These are phyloP conservation scores for Taenioides sp. DNA, from an alignment of 2,797 vertebrate species.

Conservation along the genomic window DNA sequence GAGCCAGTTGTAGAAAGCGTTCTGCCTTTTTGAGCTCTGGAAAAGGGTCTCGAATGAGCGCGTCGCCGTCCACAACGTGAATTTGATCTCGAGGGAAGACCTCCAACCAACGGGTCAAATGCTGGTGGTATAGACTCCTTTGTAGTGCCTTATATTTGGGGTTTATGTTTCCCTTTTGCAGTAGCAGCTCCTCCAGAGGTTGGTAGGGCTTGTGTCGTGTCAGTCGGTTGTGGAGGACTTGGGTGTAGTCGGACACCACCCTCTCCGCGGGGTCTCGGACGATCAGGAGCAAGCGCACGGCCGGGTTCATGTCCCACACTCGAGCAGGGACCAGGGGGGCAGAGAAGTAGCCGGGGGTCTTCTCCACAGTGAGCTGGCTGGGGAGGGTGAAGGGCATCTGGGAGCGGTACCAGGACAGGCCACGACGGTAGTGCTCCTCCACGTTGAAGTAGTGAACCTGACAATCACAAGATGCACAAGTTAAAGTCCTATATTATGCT, in stretches of 20 bases:
- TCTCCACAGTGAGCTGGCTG: slow-evolving; percentile 81
- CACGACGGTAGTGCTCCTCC: slow-evolving; percentile 80
- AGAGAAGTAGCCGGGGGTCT: slow-evolving; percentile 84
- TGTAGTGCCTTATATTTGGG: slow-evolving; percentile 80
- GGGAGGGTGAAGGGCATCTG: slow-evolving; percentile 80
- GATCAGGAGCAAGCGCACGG: slow-evolving; percentile 78
- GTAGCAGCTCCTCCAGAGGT: slow-evolving; percentile 76
- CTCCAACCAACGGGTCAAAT: slow-evolving; percentile 78
- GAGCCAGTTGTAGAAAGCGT: slow-evolving; percentile 75
- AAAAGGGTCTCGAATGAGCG: slow-evolving; percentile 79
- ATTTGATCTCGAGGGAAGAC: slow-evolving; percentile 79
- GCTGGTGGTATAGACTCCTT: slow-evolving; percentile 81
- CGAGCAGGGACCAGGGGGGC: slow-evolving; percentile 71
- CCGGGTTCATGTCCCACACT: slow-evolving; percentile 73
- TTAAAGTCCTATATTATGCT: not conserved
- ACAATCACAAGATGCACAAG: not conserved
- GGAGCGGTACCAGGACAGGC: slow-evolving; percentile 80
- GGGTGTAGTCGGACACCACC: slow-evolving; percentile 85
- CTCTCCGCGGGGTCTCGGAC: slow-evolving; percentile 82
- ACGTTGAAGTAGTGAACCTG: slow-evolving; percentile 84
- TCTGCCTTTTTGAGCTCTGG: slow-evolving; percentile 80
- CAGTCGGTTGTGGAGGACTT: slow-evolving; percentile 83
- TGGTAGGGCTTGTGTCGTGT: slow-evolving; percentile 79
- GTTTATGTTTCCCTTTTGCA: slow-evolving; percentile 71
- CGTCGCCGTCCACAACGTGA: slow-evolving; percentile 83